phyloP scores from a whole-genome alignment of 2,797 vertebrate species.

The Oreochromis grahami region DNA sequence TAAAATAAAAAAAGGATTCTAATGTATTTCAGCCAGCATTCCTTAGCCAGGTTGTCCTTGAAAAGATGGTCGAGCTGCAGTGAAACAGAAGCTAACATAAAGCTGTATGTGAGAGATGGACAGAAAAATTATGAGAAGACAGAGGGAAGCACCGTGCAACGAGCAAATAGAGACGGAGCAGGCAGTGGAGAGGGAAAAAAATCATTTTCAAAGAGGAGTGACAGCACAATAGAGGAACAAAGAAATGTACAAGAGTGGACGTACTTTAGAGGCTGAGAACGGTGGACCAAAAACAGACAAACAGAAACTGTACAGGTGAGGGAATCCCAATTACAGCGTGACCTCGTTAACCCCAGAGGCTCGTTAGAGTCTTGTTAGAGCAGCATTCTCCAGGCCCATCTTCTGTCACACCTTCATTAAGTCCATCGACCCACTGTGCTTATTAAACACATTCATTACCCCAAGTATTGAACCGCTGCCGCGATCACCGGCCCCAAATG shows the following conservation, averaged over 20 bases:
- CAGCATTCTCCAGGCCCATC: conserved; percentile 55
- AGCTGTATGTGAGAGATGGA: not conserved
- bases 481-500: conserved; percentile 40
- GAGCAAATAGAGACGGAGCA: not conserved
- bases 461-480: conserved; percentile 66
- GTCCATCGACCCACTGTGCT: conserved; percentile 73
- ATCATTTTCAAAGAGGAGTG: not conserved
- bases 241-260: not conserved
- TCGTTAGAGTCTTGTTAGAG: conserved; percentile 67
- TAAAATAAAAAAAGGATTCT: not conserved
- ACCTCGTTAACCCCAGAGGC: conserved; percentile 66
- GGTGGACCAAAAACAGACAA: not conserved
- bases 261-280: not conserved
- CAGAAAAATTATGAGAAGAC: not conserved
- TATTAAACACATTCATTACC: conserved; percentile 83
- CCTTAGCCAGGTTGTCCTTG: conserved; percentile 31
- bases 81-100: conserved; percentile 1
- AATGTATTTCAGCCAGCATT: conserved; percentile 15
- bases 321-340: conserved; percentile 45
- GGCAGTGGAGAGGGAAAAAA: not conserved
- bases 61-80: conserved; percentile 26
- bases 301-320: conserved; percentile 43
- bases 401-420: conserved; percentile 80
- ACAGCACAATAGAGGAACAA: not conserved
- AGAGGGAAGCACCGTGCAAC: not conserved